phyloP scores from a whole-genome alignment of 2,113 vertebrate species.

The Cavia aperea region DNA sequence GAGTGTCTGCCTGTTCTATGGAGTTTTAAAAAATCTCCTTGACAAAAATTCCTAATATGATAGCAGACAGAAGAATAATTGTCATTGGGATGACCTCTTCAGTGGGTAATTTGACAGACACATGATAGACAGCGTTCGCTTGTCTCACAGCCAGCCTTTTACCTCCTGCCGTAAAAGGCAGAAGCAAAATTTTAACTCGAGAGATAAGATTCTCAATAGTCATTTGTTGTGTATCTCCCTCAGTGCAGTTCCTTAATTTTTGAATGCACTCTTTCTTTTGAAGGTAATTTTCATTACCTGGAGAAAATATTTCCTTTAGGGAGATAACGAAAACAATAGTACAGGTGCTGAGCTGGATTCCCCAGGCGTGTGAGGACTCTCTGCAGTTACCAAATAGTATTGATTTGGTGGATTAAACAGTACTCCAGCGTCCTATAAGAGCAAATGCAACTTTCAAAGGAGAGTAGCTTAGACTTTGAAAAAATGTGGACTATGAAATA shows the following conservation, averaged over 20 bases:
- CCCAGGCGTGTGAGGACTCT: constrained; percentile 52
- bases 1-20: not conserved
- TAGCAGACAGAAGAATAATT: constrained; percentile 55
- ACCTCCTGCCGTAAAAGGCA: constrained; percentile 52
- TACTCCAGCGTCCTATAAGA: constrained; percentile 46
- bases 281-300: constrained; percentile 57
- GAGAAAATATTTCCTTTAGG: constrained; percentile 61
- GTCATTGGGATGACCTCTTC: constrained; percentile 66
- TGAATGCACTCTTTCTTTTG: constrained; percentile 37
- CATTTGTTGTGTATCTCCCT: constrained; percentile 59
- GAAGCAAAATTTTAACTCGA: constrained; percentile 47
- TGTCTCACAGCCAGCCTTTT: constrained; percentile 56
- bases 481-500: constrained; percentile 10
- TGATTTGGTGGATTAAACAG: constrained; percentile 32
- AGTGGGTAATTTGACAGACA: constrained; percentile 48
- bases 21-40: constrained; percentile 21
- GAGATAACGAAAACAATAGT: constrained; percentile 63
- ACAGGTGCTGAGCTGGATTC: constrained; percentile 59
- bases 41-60: constrained; percentile 33
- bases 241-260: not conserved
- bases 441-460: constrained; percentile 44
- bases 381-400: constrained; percentile 18
- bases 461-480: constrained; percentile 51
- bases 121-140: constrained; percentile 57
- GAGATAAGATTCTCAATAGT: constrained; percentile 57